These are phyloP conservation scores for Gymnocephalus cernua DNA, from an alignment of 2,113 vertebrate genomes.

Conservation along the genomic window DNA sequence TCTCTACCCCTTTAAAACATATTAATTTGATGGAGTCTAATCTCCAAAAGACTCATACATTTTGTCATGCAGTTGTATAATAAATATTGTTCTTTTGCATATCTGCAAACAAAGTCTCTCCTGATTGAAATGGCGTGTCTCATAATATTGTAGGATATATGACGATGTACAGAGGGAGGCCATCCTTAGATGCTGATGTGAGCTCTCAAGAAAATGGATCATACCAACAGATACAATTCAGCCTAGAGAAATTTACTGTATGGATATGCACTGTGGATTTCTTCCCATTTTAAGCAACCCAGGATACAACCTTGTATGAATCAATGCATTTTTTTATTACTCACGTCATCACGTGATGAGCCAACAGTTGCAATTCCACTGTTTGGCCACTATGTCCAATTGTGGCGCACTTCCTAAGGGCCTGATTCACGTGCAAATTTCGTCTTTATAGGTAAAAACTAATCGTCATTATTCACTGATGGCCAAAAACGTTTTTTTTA, in stretches of 20 bases:
- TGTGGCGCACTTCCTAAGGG: too few relatives aligned
- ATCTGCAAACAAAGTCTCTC: too few relatives aligned
- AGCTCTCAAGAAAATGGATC: slow-evolving; percentile 42
- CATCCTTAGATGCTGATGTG: slow-evolving; percentile 1
- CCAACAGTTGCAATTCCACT: too few relatives aligned
- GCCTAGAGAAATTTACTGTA: slow-evolving; percentile 2
- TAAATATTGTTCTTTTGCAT: too few relatives aligned
- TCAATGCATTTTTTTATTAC: slow-evolving; percentile 3
- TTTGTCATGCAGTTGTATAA: too few relatives aligned
- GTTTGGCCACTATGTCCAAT: too few relatives aligned
- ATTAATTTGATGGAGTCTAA: too few relatives aligned
- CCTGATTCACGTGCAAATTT: too few relatives aligned
- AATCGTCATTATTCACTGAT: neutral
- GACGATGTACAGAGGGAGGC: slow-evolving; percentile 28
- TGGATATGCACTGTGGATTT: neutral
- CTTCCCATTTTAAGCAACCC: neutral
- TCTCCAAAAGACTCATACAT: too few relatives aligned
- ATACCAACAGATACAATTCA: slow-evolving; percentile 9
- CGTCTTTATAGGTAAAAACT: neutral
- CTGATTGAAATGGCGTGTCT: slow-evolving; percentile 58
- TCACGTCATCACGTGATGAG: too few relatives aligned
- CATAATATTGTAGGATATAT: slow-evolving; percentile 28
- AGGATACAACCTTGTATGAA: neutral
- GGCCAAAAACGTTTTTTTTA: neutral
- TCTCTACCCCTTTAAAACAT: too few relatives aligned